Evolutionary conservation across 2,888 invertebrate species (phyloP).

Genomic region (Odontocolon sp.): DNA sequence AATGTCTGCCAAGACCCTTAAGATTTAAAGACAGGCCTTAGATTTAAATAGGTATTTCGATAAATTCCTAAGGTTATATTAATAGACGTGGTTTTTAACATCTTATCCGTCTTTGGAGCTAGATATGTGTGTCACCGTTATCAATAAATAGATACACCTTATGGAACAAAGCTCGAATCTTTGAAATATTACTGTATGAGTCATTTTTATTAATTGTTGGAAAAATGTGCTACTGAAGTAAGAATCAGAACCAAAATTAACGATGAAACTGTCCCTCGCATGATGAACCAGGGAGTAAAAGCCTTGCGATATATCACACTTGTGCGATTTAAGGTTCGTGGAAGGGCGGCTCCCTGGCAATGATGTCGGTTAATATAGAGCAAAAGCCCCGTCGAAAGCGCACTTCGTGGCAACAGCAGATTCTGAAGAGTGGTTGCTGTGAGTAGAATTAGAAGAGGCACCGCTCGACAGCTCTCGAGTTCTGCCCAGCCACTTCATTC

Average conservation of each 20-base stretch:
- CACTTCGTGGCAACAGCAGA: constrained; percentile 3
- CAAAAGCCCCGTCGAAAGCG: constrained; percentile 18
- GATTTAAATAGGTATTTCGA: too few species aligned
- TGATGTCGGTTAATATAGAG: constrained; percentile 46
- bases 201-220: too few species aligned
- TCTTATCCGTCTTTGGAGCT: too few species aligned
- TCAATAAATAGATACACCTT: too few species aligned
- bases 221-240: constrained; percentile 33
- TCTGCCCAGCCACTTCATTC: constrained; percentile 73
- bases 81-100: too few species aligned
- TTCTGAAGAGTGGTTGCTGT: not conserved
- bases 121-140: too few species aligned
- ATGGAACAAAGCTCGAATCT: too few species aligned
- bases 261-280: constrained; percentile 28
- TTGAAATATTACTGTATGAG: too few species aligned
- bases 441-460: constrained; percentile 46
- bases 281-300: constrained; percentile 29
- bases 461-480: constrained; percentile 72
- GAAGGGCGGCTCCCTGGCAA: constrained; percentile 31
- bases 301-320: constrained; percentile 22
- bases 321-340: not conserved
- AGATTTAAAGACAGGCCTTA: constrained; percentile 1
- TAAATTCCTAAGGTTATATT: too few species aligned
- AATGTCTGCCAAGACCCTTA: constrained; percentile 30
- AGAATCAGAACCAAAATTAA: constrained; percentile 42